Base-by-base conservation (phyloP, 2,888 invertebrate genomes). In the Scaptomyza reducta region DNA sequence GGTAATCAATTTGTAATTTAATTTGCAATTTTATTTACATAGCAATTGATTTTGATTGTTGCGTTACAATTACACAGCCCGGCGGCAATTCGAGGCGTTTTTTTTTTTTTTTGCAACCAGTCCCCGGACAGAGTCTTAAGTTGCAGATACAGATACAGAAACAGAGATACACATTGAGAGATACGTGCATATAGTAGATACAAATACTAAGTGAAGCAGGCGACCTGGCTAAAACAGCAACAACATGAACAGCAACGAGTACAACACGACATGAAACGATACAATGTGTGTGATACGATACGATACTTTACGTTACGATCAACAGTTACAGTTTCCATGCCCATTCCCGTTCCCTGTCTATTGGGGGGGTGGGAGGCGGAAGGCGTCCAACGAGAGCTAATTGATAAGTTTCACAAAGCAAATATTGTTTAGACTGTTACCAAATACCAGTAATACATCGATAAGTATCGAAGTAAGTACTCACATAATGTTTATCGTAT, bases 1-100 rank as follows among this genome's bases (percentile, higher is more conserved):
- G 82, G 80, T 88, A 89, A 90, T 90, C 89, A 89, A 89, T 89
- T 90, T 90, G 84, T 89, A 87, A 89, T 89, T 84, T 84, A 87
- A 89, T 87, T 89, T 84, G 79, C 84, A 77, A 81, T 79, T 74
- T 87, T 79, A 88, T 89, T 89, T 88, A 86, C 88, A 89, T 88
- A 74, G 81, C 80, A 89, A 88, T 89, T 82, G 87, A 84, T 84
- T 88, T 88, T 82, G 79, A 87, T 88, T 81, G 83, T 85, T 85
- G 77, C 76, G 84, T 81, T 84, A 73, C 84, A 87, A 87, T 87
- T 87, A 77, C 79, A 74, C 62, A 63, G 79, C 60, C 73, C 79
- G 69, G 74, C 68, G 79, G 80, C 81, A 75, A 57, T 75, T 75
- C 72, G 55, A 74, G 71, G 56, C 75, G 71, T 61, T 54, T 9